Conservation (phyloP, 2,113 vertebrate species). For the Calypte anna region DNA sequence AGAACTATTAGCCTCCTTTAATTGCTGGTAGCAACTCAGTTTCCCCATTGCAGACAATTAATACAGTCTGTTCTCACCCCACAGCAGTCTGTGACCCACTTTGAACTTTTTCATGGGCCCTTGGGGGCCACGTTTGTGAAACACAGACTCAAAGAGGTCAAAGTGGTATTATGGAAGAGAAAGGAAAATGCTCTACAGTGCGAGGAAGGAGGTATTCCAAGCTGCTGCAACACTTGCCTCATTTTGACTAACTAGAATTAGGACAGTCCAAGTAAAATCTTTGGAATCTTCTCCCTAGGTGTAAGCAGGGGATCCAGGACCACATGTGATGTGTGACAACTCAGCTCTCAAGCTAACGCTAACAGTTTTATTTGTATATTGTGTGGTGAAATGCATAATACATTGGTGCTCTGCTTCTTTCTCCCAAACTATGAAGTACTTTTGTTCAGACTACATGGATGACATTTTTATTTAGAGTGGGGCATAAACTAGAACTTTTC, state of each 20-base stretch:
- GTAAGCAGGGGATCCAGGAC: background rate
- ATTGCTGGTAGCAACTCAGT: slow-evolving; percentile 59
- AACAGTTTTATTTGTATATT: background rate
- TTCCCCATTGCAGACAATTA: slow-evolving; percentile 57
- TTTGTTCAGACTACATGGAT: background rate
- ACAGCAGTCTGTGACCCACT: slow-evolving; percentile 38
- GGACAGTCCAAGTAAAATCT: background rate
- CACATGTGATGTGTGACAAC: background rate
- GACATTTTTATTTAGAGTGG: background rate
- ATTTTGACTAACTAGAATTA: background rate
- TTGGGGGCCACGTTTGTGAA: background rate
- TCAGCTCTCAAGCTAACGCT: background rate
- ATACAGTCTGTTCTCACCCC: slow-evolving; percentile 61
- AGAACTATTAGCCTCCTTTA: slow-evolving; percentile 62
- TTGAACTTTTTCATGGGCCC: slow-evolving; percentile 42
- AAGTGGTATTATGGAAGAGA: background rate
- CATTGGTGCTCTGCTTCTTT: background rate
- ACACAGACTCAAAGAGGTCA: background rate
- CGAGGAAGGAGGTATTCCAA: background rate
- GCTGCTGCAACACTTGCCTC: background rate
- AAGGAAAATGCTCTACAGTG: background rate
- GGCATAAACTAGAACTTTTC: background rate
- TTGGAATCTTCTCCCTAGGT: background rate
- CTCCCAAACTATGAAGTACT: background rate
- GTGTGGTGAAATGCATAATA: background rate